A percentile compares a stretch with the other conserved stretches of the same genome.
phyloP scores from a whole-genome alignment of 2,888 invertebrate genomes.

The Ornithoptera priamus region DNA sequence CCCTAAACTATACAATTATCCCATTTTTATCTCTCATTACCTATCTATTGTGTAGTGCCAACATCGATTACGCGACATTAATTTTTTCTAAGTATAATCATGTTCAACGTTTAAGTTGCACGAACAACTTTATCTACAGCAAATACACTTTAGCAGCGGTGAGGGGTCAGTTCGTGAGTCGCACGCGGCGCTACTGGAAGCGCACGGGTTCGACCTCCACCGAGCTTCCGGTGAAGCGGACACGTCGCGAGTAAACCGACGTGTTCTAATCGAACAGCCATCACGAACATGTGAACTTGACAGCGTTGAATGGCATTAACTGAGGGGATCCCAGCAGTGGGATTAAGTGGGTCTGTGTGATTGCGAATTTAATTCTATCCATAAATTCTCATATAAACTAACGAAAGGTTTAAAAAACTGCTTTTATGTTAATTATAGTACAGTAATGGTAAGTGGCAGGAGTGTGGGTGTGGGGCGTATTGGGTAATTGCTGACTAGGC shows the following conservation, averaged over 20 bases:
- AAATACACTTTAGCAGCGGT: slow-evolving; percentile 30
- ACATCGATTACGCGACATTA: slow-evolving; percentile 48
- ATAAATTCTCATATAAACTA: slow-evolving; percentile 34
- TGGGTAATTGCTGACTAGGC: slow-evolving; percentile 31
- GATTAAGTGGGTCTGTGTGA: slow-evolving; percentile 32
- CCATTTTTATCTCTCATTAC: slow-evolving; percentile 42
- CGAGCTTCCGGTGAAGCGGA: too few relatives aligned
- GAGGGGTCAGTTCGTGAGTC: too few relatives aligned
- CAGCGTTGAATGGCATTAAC: too few relatives aligned
- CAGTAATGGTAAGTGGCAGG: slow-evolving; percentile 32
- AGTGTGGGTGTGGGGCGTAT: slow-evolving; percentile 27
- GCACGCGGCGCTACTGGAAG: too few relatives aligned
- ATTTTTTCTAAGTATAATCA: slow-evolving; percentile 33
- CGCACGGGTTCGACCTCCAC: too few relatives aligned
- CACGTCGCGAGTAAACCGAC: too few relatives aligned
- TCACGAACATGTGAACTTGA: too few relatives aligned
- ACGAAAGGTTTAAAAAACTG: slow-evolving; percentile 29
- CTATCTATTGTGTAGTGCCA: slow-evolving; percentile 66
- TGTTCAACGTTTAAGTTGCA: slow-evolving; percentile 38
- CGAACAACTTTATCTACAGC: slow-evolving; percentile 36
- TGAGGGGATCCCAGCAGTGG: too few relatives aligned
- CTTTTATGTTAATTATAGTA: slow-evolving; percentile 14
- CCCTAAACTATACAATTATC: slow-evolving; percentile 66
- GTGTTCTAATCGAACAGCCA: too few relatives aligned
- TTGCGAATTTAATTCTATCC: slow-evolving; percentile 35